phyloP scores from a whole-genome alignment of 1,140 invertebrate genomes.

The Zaprionus nigranus region DNA sequence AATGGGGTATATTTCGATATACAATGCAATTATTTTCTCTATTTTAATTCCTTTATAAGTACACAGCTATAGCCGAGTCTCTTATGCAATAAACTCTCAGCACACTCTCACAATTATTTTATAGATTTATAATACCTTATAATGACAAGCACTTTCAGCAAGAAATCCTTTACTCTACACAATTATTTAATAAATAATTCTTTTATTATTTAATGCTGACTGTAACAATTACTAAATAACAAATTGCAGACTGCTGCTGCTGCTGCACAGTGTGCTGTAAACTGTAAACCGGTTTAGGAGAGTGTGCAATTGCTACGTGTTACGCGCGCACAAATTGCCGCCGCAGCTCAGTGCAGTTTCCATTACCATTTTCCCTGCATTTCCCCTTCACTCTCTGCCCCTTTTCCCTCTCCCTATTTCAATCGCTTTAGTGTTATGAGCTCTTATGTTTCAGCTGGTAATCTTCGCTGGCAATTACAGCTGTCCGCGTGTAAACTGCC shows the following conservation, averaged over 20 bases:
- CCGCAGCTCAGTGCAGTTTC: conserved; percentile 12
- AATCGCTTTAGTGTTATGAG: conserved; percentile 20
- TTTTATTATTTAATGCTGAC: not conserved
- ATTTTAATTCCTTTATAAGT: no score
- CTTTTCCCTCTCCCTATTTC: no score
- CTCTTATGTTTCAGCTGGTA: conserved; percentile 42
- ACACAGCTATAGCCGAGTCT: no score
- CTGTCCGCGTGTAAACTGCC: conserved; percentile 25
- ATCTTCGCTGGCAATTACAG: conserved; percentile 39
- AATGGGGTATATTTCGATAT: no score
- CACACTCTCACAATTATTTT: no score
- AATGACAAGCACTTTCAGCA: no score
- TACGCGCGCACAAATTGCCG: conserved; percentile 24
- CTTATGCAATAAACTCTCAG: no score
- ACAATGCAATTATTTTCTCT: no score
- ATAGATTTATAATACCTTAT: not conserved
- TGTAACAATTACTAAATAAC: not conserved
- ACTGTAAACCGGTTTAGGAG: conserved; percentile 17
- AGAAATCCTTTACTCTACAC: not conserved
- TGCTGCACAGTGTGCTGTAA: not conserved
- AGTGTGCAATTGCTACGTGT: conserved; percentile 3
- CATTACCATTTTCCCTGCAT: conserved; percentile 8
- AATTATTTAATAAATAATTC: conserved; percentile 7
- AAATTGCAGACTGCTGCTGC: not conserved
- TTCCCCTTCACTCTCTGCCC: not conserved